phyloP scores from a whole-genome alignment of 2,113 vertebrate species.

The Anthoscopus minutus region DNA sequence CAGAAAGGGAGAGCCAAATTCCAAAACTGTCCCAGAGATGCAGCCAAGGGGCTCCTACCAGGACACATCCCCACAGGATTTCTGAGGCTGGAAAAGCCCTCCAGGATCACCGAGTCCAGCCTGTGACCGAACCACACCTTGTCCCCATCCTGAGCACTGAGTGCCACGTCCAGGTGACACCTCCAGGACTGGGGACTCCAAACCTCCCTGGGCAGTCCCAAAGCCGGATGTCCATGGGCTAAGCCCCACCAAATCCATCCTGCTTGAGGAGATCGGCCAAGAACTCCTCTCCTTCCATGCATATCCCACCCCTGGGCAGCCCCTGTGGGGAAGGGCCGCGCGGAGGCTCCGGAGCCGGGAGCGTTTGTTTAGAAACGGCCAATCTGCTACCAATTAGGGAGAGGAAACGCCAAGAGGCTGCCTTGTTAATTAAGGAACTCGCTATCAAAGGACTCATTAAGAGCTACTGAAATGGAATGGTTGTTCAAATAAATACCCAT shows the following conservation, averaged over 20 bases:
- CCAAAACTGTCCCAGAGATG: background rate
- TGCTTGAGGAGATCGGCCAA: constrained; percentile 23
- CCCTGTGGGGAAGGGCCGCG: background rate
- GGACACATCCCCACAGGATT: background rate
- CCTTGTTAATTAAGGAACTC: constrained; percentile 75
- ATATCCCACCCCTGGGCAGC: background rate
- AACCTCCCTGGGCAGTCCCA: background rate
- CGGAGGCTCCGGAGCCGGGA: constrained; percentile 23
- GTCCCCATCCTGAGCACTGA: background rate
- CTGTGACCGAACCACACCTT: rapidly evolving
- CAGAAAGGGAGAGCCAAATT: background rate
- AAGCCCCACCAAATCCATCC: background rate
- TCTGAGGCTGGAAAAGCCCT: background rate
- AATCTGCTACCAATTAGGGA: constrained; percentile 85
- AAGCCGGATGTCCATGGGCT: rapidly evolving
- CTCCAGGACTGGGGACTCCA: background rate
- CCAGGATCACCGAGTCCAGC: rapidly evolving
- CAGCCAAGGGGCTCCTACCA: background rate
- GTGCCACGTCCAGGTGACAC: background rate
- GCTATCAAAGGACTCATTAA: constrained; percentile 82
- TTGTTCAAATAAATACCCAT: constrained; percentile 77
- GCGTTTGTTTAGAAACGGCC: constrained; percentile 61
- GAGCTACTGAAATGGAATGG: constrained; percentile 71
- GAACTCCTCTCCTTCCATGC: constrained; percentile 54
- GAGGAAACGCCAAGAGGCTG: constrained; percentile 60